Base-by-base conservation (phyloP, 2,113 vertebrate genomes). In the Charadrius vociferus region DNA sequence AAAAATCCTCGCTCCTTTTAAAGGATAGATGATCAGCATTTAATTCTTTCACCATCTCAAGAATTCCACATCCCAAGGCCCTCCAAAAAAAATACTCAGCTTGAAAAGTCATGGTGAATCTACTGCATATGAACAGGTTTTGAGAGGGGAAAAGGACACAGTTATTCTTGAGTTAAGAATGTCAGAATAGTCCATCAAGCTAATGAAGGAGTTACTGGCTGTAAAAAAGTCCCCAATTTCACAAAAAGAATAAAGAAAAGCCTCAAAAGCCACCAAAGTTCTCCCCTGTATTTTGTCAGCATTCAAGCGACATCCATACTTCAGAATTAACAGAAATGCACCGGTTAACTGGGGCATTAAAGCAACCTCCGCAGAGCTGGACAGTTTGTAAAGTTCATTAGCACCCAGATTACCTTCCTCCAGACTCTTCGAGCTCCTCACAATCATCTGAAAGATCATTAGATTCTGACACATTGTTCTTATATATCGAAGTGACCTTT, bases 311-410 rank as follows among this genome's bases (percentile, higher is more conserved):
- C 81, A 94, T 65, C 79, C 32, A 26, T 45, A 61, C 71, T 83
- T 89, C 20, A 78, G n/a, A 91, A 66, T 81, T 32, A 91, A 70
- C 32, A 67, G 67, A 81, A 93, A 74, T 20, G n/a, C n/a, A 45
- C 47, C 7, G 6, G 43, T 85, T 94, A 95, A 90, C 36, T 87
- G 59, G 91, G 74, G 71, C 41, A 93, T 91, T 68, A 72, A 68
- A 95, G 72, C 63, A 91, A 93, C 68, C 66, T 94, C 68, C 3
- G 8, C 39, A 63, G 72, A 93, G 77, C 88, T 71, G 94, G 81
- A 89, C 66, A 90, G 70, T 94, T 95, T 95, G 67, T 97, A 83
- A 96, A 97, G 94, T 93, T 97, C 93, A 96, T 96, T 91, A 96
- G 91, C 78, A 86, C 84, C 55, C 67, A 83, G 53, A 90, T 52